Evolutionary conservation across 2,888 invertebrate species (phyloP), one percentile per base, ranked within the genome.

Genomic region (Melanotus villosus): DNA sequence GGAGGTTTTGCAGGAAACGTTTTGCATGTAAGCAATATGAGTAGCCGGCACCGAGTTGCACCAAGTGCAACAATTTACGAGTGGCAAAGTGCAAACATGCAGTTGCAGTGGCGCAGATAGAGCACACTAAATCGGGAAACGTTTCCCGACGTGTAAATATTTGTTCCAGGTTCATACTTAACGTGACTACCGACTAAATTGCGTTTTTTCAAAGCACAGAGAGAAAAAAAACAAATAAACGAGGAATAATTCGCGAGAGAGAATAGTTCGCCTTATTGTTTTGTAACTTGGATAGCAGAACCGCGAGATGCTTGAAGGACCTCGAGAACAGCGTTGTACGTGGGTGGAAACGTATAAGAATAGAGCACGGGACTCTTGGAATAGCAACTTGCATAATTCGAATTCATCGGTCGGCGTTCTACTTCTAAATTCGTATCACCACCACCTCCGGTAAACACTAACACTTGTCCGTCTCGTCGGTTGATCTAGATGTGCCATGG

Each of bases 361-460:
- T 63, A 63, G 63, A 63, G 36, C 30, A 26, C 47, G 14, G 54
- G n/a, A 18, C 38, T 63, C 52, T 30, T 47, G 23, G 36, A 63
- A 63, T 63, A 63, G 43, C 63, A 30, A 50, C 54, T 52, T 54
- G 63, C 63, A 54, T 63, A 63, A 60, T 45, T 60, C 38, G 54
- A 63, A 54, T 63, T 52, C 52, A 63, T 41, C 19, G 18, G 63
- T 16, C 38, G 52, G 18, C 63, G 52, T 63, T 38, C 63, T 43
- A 52, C 21, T 63, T 63, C 50, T 63, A 63, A 60, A 60, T 60
- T 34, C 30, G 60, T 60, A 43, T 19, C 30, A 18, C 23, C 58
- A 18, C 23, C 58, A 26, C 26, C 58, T 26, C 26, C 18, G 14
- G 43, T 30, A 59, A 30, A 45, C 43, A 47, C 23, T 47, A 47